phyloP scores from a whole-genome alignment of 2,888 invertebrate genomes.

The Aelia acuminata region DNA sequence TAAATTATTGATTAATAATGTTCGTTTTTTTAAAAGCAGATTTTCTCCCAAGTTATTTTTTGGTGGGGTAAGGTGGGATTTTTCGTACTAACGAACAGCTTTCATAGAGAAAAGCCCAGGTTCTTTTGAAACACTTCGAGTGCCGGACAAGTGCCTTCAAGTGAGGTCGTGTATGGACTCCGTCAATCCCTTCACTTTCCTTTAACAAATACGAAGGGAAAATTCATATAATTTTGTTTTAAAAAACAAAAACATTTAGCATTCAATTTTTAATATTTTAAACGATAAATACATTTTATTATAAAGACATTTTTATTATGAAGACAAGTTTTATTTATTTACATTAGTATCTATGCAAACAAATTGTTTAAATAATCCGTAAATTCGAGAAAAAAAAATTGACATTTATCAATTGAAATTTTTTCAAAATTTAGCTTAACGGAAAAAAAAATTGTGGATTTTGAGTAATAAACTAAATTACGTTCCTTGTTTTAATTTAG shows the following conservation, averaged over 20 bases:
- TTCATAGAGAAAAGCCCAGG: conserved; percentile 14
- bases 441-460: too few relatives aligned
- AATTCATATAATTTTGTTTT: not conserved
- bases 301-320: too few relatives aligned
- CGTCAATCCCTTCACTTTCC: not conserved
- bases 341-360: too few relatives aligned
- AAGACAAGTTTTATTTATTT: too few relatives aligned
- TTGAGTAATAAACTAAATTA: too few relatives aligned
- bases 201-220: not conserved
- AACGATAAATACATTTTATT: too few relatives aligned
- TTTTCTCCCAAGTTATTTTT: not conserved
- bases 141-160: not conserved
- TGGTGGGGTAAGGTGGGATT: not conserved
- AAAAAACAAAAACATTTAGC: not conserved
- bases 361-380: too few relatives aligned
- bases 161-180: conserved; percentile 16
- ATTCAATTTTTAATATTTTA: not conserved
- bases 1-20: not conserved
- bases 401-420: too few relatives aligned
- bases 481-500: too few relatives aligned
- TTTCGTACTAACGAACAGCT: not conserved
- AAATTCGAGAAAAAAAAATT: too few relatives aligned
- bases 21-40: not conserved
- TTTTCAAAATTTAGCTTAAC: too few relatives aligned
- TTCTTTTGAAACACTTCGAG: conserved; percentile 28